Percentiles rank a stretch among this genome's conserved stretches.
Evolutionary conservation across 2,797 vertebrate species (phyloP).

Genomic region (Zalophus californianus): DNA sequence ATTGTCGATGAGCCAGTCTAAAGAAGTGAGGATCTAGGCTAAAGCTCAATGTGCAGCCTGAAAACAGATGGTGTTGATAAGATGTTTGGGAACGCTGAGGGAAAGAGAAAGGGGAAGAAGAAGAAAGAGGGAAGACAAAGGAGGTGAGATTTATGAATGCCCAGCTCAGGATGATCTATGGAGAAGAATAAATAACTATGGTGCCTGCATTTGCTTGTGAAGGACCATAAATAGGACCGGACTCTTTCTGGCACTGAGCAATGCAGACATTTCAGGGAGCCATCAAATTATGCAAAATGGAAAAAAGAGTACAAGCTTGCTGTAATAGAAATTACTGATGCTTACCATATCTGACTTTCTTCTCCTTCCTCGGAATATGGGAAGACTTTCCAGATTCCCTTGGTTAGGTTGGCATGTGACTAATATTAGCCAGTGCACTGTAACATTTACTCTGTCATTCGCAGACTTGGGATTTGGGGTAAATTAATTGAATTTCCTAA

Average conservation of each 20-base stretch:
- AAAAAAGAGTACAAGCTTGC: not conserved
- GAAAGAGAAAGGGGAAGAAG: not conserved
- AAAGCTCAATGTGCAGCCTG: not conserved
- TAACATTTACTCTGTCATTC: not conserved
- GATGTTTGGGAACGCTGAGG: not conserved
- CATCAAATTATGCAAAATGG: not conserved
- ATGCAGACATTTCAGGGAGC: not conserved
- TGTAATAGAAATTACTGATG: not conserved
- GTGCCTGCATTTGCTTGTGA: not conserved
- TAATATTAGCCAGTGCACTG: not conserved
- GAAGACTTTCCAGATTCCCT: not conserved
- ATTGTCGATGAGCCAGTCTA: not conserved
- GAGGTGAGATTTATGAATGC: not conserved
- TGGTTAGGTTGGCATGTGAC: not conserved
- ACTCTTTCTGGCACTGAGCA: not conserved
- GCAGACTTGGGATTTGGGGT: not conserved
- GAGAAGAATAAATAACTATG: not conserved
- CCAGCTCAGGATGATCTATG: not conserved
- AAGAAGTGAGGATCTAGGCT: not conserved
- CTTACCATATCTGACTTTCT: not conserved
- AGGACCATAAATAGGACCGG: not conserved
- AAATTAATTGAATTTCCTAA: slow-evolving; percentile 14
- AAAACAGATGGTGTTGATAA: not conserved
- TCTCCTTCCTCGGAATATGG: not conserved
- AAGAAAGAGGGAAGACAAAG: not conserved